phyloP scores from a whole-genome alignment of 2,113 vertebrate genomes.

The Corythaeola cristata region DNA sequence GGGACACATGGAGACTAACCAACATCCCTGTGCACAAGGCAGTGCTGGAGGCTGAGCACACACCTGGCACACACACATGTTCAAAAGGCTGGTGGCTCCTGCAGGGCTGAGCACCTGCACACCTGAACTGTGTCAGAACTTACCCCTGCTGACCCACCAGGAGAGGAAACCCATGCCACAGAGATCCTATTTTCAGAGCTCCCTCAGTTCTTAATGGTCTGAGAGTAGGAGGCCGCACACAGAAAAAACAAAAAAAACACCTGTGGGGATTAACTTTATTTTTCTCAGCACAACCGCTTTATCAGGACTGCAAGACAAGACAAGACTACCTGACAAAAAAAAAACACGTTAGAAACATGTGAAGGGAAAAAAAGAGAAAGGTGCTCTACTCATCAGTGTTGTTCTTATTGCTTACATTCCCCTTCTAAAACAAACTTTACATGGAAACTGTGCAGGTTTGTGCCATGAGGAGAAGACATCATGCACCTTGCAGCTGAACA shows the following conservation, averaged over 20 bases:
- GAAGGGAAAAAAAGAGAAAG: neutral
- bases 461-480: neutral
- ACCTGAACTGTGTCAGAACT: neutral
- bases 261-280: neutral
- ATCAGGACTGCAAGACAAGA: neutral
- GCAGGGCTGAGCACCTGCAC: neutral
- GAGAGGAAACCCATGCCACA: neutral
- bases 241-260: fast-evolving
- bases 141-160: neutral
- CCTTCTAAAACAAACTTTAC: neutral
- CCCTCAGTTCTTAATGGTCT: neutral
- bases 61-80: fast-evolving
- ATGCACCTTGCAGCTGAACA: neutral
- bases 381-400: fast-evolving
- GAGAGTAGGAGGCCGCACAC: neutral
- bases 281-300: neutral
- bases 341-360: neutral
- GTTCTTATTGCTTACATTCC: neutral
- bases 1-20: neutral
- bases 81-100: neutral
- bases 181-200: neutral
- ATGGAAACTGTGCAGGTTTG: neutral
- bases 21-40: neutral
- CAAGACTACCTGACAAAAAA: neutral
- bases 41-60: neutral